Percentiles rank a stretch among this genome's conserved stretches.
Evolutionary conservation across 2,888 invertebrate genomes (phyloP).

Genomic region (Drosophila greeni): DNA sequence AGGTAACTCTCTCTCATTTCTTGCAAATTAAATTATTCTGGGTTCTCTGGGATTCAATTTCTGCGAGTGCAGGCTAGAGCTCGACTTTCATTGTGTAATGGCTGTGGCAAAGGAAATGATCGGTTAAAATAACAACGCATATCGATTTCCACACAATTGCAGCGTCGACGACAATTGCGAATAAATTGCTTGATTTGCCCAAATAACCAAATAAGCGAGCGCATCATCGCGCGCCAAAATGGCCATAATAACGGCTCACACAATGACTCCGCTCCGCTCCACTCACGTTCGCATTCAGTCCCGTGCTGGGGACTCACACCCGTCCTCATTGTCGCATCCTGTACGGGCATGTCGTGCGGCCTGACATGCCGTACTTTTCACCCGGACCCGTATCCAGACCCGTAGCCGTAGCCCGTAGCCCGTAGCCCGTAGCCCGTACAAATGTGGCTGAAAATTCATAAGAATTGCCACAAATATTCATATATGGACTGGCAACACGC

Average conservation of each 20-base stretch:
- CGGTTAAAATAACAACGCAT: constrained; percentile 74
- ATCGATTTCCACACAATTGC: constrained; percentile 72
- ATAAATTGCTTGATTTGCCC: constrained; percentile 73
- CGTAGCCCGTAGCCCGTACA: constrained; percentile 36
- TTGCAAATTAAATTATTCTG: not conserved
- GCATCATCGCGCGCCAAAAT: constrained; percentile 72
- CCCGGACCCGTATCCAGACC: constrained; percentile 1
- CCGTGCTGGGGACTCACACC: constrained; percentile 9
- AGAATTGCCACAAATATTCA: constrained; percentile 74
- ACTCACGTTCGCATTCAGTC: constrained; percentile 41
- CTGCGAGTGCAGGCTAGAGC: constrained; percentile 1
- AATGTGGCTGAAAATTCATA: constrained; percentile 69
- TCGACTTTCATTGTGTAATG: constrained; percentile 32
- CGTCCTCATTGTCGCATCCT: constrained; percentile 62
- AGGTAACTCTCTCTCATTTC: too few relatives aligned
- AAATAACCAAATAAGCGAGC: constrained; percentile 71
- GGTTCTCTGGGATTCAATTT: not conserved
- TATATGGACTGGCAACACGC: constrained; percentile 71
- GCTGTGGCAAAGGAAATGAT: constrained; percentile 65
- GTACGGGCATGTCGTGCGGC: constrained; percentile 51
- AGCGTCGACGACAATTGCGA: constrained; percentile 69
- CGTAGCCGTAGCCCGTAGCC: constrained; percentile 29
- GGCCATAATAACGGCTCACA: constrained; percentile 71
- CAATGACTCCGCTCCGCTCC: constrained; percentile 53
- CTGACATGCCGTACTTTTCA: constrained; percentile 35